Percentiles rank a stretch among this genome's conserved stretches.
These are phyloP conservation scores for Eupithecia insigniata DNA, from an alignment of 2,888 invertebrate species.

Conservation along the genomic window DNA sequence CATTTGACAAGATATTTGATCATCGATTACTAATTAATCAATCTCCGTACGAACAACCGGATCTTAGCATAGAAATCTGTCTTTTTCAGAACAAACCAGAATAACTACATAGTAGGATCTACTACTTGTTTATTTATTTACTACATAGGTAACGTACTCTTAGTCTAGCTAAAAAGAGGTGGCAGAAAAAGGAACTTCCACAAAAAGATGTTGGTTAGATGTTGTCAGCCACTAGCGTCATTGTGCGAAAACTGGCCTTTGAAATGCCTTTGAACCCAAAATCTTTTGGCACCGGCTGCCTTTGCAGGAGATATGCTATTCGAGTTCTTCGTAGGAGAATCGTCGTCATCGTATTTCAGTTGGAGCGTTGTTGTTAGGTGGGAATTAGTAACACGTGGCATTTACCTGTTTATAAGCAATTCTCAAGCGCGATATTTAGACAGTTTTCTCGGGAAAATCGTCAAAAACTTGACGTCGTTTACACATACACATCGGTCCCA, in stretches of 20 bases:
- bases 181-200: too few relatives aligned
- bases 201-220: not conserved
- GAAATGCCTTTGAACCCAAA: slow-evolving; percentile 38
- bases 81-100: too few relatives aligned
- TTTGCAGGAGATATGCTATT: slow-evolving; percentile 67
- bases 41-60: too few relatives aligned
- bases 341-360: slow-evolving; percentile 12
- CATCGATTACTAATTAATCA: too few relatives aligned
- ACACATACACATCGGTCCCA: not conserved
- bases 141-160: too few relatives aligned
- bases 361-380: slow-evolving; percentile 22
- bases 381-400: slow-evolving; percentile 17
- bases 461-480: not conserved
- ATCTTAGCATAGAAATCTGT: too few relatives aligned
- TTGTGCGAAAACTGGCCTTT: slow-evolving; percentile 3
- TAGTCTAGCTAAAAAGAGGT: too few relatives aligned
- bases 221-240: not conserved
- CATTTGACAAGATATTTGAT: too few relatives aligned
- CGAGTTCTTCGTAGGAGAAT: slow-evolving; percentile 42
- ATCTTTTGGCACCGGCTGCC: slow-evolving; percentile 70
- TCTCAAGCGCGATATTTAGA: not conserved
- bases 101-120: too few relatives aligned
- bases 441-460: not conserved
- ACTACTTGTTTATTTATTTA: too few relatives aligned
- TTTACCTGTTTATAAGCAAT: not conserved